These are phyloP conservation scores for Blennius ocellaris DNA, from an alignment of 2,113 vertebrate species.

Conservation along the genomic window DNA sequence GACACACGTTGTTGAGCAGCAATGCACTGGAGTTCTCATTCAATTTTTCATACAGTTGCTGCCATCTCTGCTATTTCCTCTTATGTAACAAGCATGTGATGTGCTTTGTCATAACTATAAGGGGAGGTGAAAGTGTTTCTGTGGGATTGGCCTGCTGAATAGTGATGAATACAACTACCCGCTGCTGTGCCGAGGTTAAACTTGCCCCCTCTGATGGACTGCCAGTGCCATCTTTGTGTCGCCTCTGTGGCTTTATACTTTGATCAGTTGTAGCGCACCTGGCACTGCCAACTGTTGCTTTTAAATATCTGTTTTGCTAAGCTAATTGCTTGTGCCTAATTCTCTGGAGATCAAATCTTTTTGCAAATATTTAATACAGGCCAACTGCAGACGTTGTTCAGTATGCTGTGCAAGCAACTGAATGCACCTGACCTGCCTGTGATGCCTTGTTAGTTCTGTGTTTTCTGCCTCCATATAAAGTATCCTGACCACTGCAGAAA, in stretches of 20 bases:
- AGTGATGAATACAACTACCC: constrained; percentile 7
- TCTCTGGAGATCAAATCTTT: constrained; percentile 1
- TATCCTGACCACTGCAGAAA: background rate
- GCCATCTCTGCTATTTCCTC: background rate
- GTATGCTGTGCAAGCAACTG: background rate
- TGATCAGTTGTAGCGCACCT: constrained; percentile 27
- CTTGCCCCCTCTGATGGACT: constrained; percentile 1
- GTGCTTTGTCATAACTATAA: background rate
- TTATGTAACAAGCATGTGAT: background rate
- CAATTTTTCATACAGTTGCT: background rate
- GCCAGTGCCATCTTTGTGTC: constrained; percentile 20
- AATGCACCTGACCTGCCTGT: background rate
- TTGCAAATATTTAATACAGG: constrained; percentile 5
- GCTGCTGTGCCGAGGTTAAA: constrained; percentile 19
- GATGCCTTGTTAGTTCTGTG: background rate
- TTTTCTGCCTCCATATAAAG: constrained; percentile 2
- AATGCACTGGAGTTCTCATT: background rate
- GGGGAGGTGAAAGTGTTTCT: constrained; percentile 14
- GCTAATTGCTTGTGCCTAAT: constrained; percentile 6
- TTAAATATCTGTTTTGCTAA: constrained; percentile 12
- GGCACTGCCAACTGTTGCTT: constrained; percentile 22
- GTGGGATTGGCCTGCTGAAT: constrained; percentile 27
- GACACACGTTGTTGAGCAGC: constrained; percentile 7
- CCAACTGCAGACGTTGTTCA: background rate
- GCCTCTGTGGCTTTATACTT: constrained; percentile 16